Base-by-base conservation (phyloP, 2,888 invertebrate genomes). In the Aricia artaxerxes region DNA sequence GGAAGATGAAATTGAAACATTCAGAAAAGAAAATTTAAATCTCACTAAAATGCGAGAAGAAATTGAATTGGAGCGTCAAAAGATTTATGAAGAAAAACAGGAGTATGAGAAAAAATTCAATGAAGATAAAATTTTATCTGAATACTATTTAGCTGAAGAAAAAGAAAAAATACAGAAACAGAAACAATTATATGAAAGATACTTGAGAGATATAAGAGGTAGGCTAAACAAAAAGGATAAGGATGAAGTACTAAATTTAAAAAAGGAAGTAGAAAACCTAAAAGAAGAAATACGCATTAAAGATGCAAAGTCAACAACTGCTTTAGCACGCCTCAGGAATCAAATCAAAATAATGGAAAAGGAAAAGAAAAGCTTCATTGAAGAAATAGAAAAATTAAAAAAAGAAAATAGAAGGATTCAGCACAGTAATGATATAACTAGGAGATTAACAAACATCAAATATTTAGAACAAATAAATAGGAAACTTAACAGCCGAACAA, bases 391-490 rank as follows among this genome's bases (percentile, higher is more conserved):
- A 79, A 95, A 95, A 84, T 85, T 97, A 4, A 96, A 95, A 82
- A 96, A 96, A 84, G 96, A 96, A 86, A 97, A 96, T 85, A 95
- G 95, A 81, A 95, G 96, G 85, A 90, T 96, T 78, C 94, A 95
- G 81, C 95, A 95, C 75, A 95, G 95, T 80, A 96, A 96, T 87
- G 91, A 95, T 82, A 93, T 95, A 78, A 90, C 95, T 11, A 87
- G 92, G 81, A 89, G 95, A 80, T 90, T 96, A 72, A 94, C 95
- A n/a, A 97, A 97, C 82, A 95, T 96, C 57, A 97, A 96, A 92
- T 96, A 97, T 88, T 93, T 97, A 81, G 96, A 97, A 84, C 96
- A 97, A 89, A 97, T 97, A 57, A 97, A 97, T 86, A 96, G 96
- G 80, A 94, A 94, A 83, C 86, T 94, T 57, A 84, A 87, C 13